Base-by-base conservation (phyloP, 1,140 invertebrate genomes). In the Anoplophora glabripennis region DNA sequence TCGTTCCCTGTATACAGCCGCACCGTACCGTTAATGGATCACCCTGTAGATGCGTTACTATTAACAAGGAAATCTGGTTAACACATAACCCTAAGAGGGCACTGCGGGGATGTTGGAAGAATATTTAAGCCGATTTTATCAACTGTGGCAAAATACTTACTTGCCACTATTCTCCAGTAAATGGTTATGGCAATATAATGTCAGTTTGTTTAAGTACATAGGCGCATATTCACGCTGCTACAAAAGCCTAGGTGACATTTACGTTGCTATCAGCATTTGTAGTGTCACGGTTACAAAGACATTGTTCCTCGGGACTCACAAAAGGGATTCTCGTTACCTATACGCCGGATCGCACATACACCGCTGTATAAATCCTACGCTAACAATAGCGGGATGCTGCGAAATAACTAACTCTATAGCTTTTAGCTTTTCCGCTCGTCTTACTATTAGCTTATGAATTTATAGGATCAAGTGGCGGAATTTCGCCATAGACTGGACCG, bases 181-280 rank as follows among this genome's bases (percentile, higher is more conserved):
- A 28, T 28, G 21, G 21, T 28, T 28, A 28, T 28, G 21, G 21
- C 21, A 28, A 28, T 28, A 28, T 28, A 28, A 28, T 28, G 21
- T 28, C 21, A 28, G 21, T 28, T 28, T 28, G 21, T 28, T 28
- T 28, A 28, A 28, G 21, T 28, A 28, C 21, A 28, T 28, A 28
- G 21, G 33, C 21, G 49, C 18, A 18, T 15, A 38, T 41, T 52
- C 49, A 38, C 35, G 11, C 17, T 52, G 35, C 17, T 40, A 52
- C 49, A 52, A 52, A 52, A 52, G 49, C 49, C 49, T 15, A 54
- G 33, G 53, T 46, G 53, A 54, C 41, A 44, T 44, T 54, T 54
- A 44, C 53, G 38, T 44, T 28, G 53, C 53, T 54, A 54, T 54
- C 53, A 36, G 40, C 53, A 34, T 45, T 54, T n/a, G n/a, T 12